Percentiles rank a stretch among this genome's conserved stretches.
These are phyloP conservation scores for Anticlea derivata DNA, from an alignment of 2,888 invertebrate genomes.

Conservation along the genomic window DNA sequence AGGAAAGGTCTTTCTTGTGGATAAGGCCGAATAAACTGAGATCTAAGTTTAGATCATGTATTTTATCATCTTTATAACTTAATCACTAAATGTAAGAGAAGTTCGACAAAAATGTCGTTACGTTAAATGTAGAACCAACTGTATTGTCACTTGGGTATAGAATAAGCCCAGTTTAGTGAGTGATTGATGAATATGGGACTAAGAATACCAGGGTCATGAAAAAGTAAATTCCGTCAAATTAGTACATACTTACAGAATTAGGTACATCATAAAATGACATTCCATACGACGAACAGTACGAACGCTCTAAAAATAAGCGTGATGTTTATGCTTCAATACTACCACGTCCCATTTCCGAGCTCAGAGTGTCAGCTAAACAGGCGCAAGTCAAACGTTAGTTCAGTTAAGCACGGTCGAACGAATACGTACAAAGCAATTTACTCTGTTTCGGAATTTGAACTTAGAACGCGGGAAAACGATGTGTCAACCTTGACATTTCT, in stretches of 20 bases:
- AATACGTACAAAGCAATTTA: slow-evolving; percentile 51
- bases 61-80: too few species aligned
- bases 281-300: slow-evolving; percentile 46
- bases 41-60: too few species aligned
- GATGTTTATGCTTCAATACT: slow-evolving; percentile 55
- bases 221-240: too few species aligned
- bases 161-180: too few species aligned
- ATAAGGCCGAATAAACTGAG: too few species aligned
- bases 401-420: slow-evolving; percentile 50
- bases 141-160: too few species aligned
- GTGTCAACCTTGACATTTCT: slow-evolving; percentile 51
- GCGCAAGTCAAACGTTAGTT: slow-evolving; percentile 53
- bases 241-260: slow-evolving; percentile 9
- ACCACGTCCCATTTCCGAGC: slow-evolving; percentile 55
- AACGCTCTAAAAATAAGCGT: slow-evolving; percentile 65
- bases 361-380: slow-evolving; percentile 51
- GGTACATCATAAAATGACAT: slow-evolving; percentile 48
- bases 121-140: too few species aligned
- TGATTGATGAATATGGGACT: too few species aligned
- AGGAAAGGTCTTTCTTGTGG: too few species aligned
- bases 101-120: too few species aligned
- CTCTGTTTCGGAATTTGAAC: slow-evolving; percentile 50
- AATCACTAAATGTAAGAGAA: too few species aligned
- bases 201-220: too few species aligned
- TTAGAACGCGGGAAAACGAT: slow-evolving; percentile 56